A percentile compares a stretch with the other conserved stretches of the same genome.
Evolutionary conservation across 2,888 invertebrate genomes (phyloP).

Genomic region (Lamellibrachia columna): DNA sequence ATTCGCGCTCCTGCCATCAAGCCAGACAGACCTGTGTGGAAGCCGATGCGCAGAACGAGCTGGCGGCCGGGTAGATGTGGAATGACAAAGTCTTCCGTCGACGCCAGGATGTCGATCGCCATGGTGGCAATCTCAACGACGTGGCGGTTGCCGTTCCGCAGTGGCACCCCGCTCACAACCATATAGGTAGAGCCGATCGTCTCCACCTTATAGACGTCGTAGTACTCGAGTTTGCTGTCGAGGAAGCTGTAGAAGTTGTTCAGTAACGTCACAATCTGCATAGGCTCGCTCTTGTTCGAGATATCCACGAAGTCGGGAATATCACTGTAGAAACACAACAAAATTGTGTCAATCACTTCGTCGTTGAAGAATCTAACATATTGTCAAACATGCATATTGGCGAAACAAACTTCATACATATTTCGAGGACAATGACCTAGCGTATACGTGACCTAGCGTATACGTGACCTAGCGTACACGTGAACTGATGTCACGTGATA

Average conservation of each 20-base stretch:
- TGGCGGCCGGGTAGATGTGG: constrained; percentile 21
- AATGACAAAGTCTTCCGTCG: constrained; percentile 24
- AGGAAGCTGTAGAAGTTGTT: constrained; percentile 33
- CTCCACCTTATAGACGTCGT: constrained; percentile 36
- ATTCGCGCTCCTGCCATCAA: background rate
- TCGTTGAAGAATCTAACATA: background rate
- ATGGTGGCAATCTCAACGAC: constrained; percentile 32
- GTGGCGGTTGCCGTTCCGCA: constrained; percentile 33
- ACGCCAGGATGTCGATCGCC: constrained; percentile 32
- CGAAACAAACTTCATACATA: too few relatives aligned
- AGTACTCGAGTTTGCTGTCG: constrained; percentile 28
- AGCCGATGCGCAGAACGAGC: constrained; percentile 31
- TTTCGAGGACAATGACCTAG: too few relatives aligned
- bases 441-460: too few relatives aligned
- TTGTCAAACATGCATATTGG: background rate
- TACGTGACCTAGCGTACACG: too few relatives aligned
- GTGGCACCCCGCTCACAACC: constrained; percentile 38
- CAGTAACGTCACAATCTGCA: constrained; percentile 28
- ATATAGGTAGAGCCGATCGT: constrained; percentile 37
- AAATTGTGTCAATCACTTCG: too few relatives aligned
- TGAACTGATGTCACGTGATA: too few relatives aligned
- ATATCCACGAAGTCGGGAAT: constrained; percentile 33
- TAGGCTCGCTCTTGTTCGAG: constrained; percentile 26
- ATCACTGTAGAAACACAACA: constrained; percentile 25
- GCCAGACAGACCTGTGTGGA: constrained; percentile 36